Evolutionary conservation across 2,113 vertebrate genomes (phyloP), one percentile per base, ranked within the genome.

Genomic region (Numenius arquata): DNA sequence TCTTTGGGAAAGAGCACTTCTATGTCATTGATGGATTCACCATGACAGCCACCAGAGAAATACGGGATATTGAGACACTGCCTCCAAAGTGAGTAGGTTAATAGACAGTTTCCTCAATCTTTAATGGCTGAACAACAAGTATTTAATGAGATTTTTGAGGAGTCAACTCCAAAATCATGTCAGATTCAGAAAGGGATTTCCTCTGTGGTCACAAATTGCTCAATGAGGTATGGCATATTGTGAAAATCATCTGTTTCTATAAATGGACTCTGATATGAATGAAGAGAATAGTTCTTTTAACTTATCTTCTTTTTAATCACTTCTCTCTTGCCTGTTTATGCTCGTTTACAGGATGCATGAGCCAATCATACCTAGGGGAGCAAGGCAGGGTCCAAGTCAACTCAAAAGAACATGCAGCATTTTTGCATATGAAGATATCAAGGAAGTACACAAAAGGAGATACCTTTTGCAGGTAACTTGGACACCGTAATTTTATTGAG

Each of bases 21-120:
- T 99, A 99, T 9, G 99, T 99, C 80, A 99, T 99, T n/a, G 99
- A 99, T 7, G 99, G 99, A 47, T 99, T 99, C 98, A 99, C 99
- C 88, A 99, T 99, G 99, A 99, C 99, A 3, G 98, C 99, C 65
- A 99, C 98, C 93, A 98, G 99, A 47, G 99, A 99, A 98, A 99
- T 99, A 94, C 96, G 99, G 75, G 99, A 99, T 96, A 99, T 99
- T 56, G 99, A 99, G 97, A 99, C 99, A 0, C 98, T 99, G 73
- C 99, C 99, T 48, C 98, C 98, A 30, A 99, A 99, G 99, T 99
- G 98, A 97, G 99, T 98, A 41, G 45, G 72, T 43, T 34, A 65
- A 5, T 7, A 34, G 29, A 58, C 83, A 52, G 30, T 23, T 61
- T 43, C 20, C 32, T 53, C 27, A 5, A 0, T 30, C 48, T 66